Evolutionary conservation across 2,888 invertebrate species (phyloP), one percentile per base, ranked within the genome.

Genomic region (Formica aserva): DNA sequence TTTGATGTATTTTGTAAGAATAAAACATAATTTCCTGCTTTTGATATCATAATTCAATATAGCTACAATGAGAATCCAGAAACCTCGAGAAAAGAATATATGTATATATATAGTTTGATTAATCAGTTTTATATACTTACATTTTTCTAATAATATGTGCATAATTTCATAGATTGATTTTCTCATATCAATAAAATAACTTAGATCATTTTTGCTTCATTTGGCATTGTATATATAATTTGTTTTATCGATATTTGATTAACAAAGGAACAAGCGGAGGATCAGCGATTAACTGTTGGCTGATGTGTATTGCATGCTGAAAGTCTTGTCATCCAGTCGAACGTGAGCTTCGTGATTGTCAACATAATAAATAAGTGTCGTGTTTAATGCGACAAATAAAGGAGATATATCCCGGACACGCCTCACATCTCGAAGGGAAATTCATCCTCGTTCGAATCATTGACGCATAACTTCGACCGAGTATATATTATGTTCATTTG

Each of bases 251-350:
- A 41, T 55, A 67, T 41, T 67, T 15, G 22, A 80, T 71, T 45
- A 78, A 86, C 74, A 35, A 85, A 66, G 38, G 29, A 67, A 82
- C 18, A 45, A 62, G 48, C 4, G 4, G 55, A 62, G 67, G 41
- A 41, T 76, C 78, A 45, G 48, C 60, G 60, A 80, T 60, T 60
- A 62, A 75, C 67, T 63, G 76, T 65, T 77, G 80, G 29, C 75
- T 60, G 66, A 67, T 87, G 71, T 84, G 45, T 80, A 88, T 45
- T 88, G 88, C 88, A 88, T 88, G 88, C 83, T 38, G 77, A 84
- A 87, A 87, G 84, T 87, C 74, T 84, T 88, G 84, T 85, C 84
- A 83, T 80, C 62, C 75, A 77, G 57, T 63, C 76, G 67, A 87
- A 84, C 72, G 52, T 82, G 38, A 87, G 85, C 88, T 88, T 90